Evolutionary conservation across 2,113 vertebrate species (phyloP).

Genomic region (Theristicus caerulescens): DNA sequence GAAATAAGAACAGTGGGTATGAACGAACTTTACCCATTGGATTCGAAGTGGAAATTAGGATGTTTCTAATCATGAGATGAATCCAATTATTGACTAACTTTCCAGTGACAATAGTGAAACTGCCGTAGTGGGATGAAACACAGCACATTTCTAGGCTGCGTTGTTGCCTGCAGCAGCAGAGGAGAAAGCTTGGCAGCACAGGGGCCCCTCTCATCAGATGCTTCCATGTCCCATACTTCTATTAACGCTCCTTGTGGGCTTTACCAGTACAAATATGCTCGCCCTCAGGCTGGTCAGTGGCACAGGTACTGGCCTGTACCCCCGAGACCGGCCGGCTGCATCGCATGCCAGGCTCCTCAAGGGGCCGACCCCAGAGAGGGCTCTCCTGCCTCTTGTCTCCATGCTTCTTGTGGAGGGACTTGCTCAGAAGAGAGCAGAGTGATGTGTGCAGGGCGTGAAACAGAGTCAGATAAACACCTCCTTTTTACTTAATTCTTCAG

Average conservation of each 20-base stretch:
- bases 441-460: not conserved
- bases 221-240: not conserved
- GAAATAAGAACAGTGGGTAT: not conserved
- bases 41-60: not conserved
- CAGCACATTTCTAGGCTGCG: fast-evolving
- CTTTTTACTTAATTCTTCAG: not conserved
- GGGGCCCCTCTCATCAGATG: not conserved
- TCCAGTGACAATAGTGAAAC: not conserved
- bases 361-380: not conserved
- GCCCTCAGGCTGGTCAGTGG: not conserved
- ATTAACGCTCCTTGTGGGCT: not conserved
- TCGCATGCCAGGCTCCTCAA: not conserved
- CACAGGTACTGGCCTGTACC: not conserved
- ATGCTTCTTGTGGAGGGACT: not conserved
- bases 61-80: not conserved
- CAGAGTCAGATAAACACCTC: not conserved
- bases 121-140: not conserved
- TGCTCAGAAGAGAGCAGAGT: not conserved
- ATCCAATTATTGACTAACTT: not conserved
- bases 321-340: fast-evolving
- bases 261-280: not conserved
- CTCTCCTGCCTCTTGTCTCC: not conserved
- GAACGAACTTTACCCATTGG: not conserved
- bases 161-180: not conserved
- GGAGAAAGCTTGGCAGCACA: not conserved